These are phyloP conservation scores for Bugula neritina DNA, from an alignment of 2,888 invertebrate genomes.

Conservation along the genomic window DNA sequence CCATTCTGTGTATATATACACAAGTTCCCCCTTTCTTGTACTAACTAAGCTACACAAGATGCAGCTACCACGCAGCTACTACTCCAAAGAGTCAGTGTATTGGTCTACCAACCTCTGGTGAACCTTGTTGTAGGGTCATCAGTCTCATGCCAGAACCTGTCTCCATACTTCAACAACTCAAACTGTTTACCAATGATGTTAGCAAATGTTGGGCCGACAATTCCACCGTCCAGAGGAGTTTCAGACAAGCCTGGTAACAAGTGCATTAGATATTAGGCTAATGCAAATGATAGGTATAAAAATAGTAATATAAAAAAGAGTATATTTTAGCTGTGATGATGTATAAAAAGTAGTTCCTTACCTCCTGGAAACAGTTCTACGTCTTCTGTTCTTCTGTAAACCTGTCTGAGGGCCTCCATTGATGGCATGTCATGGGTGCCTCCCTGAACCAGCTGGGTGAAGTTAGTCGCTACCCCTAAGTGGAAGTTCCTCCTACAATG, in stretches of 20 bases:
- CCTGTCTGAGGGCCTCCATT: background rate
- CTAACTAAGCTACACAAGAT: no score
- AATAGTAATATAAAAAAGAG: background rate
- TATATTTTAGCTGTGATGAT: no score
- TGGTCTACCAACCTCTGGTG: background rate
- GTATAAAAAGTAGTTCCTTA: background rate
- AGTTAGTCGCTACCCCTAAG: background rate
- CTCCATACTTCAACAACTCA: background rate
- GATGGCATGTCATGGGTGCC: background rate
- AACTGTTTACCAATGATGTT: conserved; percentile 21
- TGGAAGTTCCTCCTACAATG: no score
- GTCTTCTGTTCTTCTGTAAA: background rate
- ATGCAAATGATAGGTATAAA: no score
- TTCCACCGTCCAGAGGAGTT: background rate
- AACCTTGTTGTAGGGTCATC: background rate
- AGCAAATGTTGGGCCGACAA: conserved; percentile 22
- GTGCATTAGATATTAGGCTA: no score
- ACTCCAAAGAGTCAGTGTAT: no score
- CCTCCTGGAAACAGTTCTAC: conserved; percentile 11
- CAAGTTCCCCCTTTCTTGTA: no score
- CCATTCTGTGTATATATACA: no score
- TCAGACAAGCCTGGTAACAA: conserved; percentile 24
- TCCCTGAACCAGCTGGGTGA: background rate
- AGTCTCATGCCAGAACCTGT: conserved; percentile 22
- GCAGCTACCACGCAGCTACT: no score